These are phyloP conservation scores for Drosophila helvetica DNA, from an alignment of 2,888 invertebrate species.

Conservation along the genomic window DNA sequence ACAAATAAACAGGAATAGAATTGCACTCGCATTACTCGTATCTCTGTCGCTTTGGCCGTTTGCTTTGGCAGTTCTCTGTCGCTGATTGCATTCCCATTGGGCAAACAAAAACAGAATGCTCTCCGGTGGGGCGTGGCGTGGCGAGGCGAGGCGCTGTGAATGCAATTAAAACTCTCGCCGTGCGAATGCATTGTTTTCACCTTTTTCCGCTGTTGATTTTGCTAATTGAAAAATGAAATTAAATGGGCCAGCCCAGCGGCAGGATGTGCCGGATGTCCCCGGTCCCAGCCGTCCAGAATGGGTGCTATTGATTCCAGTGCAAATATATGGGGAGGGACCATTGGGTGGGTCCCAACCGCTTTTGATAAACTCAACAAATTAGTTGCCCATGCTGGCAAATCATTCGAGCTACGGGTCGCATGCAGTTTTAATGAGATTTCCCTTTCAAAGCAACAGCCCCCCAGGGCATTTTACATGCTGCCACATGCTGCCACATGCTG, in stretches of 20 bases:
- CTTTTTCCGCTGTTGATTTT: conserved; percentile 46
- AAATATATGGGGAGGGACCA: background rate
- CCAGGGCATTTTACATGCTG: background rate
- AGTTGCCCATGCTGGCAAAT: background rate
- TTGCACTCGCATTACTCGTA: background rate
- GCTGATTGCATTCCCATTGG: conserved; percentile 46
- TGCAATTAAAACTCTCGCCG: conserved; percentile 55
- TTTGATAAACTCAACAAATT: background rate
- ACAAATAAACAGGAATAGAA: background rate
- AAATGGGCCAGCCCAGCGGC: conserved; percentile 22
- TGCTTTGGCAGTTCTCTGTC: background rate
- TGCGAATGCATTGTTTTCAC: conserved; percentile 29
- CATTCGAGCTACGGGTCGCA: background rate
- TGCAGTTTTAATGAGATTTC: background rate
- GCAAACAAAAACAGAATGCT: background rate
- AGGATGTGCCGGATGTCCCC: background rate
- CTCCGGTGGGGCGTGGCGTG: background rate
- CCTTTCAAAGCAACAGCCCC: background rate
- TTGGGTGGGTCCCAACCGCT: too few relatives aligned
- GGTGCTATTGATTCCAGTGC: conserved; percentile 17
- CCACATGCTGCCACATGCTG: background rate
- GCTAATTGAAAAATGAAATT: conserved; percentile 65
- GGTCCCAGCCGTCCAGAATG: conserved; percentile 28
- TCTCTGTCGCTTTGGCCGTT: background rate
- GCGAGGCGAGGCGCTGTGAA: conserved; percentile 8